phyloP scores from a whole-genome alignment of 2,113 vertebrate species.

The Holacanthus passer region DNA sequence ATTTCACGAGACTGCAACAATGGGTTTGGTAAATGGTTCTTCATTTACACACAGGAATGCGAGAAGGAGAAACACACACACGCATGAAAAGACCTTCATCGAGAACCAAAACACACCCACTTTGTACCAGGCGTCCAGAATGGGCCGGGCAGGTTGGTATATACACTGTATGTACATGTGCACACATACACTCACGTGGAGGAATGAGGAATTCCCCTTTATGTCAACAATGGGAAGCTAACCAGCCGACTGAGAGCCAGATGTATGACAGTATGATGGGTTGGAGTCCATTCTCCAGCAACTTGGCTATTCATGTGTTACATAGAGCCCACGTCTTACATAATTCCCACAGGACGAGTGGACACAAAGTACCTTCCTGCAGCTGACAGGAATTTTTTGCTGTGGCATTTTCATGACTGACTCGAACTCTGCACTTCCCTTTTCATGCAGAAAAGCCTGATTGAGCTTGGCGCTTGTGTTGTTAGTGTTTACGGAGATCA shows the following conservation, averaged over 20 bases:
- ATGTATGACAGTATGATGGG: conserved; percentile 24
- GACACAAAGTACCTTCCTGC: conserved; percentile 28
- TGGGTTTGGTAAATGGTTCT: not conserved
- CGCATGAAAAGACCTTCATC: not conserved
- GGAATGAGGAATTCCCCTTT: not conserved
- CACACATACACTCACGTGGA: conserved; percentile 11
- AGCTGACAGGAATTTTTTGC: conserved; percentile 20
- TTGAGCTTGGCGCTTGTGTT: not conserved
- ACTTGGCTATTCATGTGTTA: conserved; percentile 20
- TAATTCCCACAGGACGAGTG: conserved; percentile 41
- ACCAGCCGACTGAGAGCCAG: conserved; percentile 21
- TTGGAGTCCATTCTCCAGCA: conserved; percentile 12
- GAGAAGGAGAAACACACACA: not conserved
- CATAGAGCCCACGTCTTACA: conserved; percentile 35
- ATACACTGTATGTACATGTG: not conserved
- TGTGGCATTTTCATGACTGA: conserved; percentile 19
- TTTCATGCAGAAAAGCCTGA: not conserved
- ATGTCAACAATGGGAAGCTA: conserved; percentile 21
- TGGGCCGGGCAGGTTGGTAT: not conserved
- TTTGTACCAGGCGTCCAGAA: not conserved
- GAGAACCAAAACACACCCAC: not conserved
- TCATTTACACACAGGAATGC: not conserved
- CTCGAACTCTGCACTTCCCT: conserved; percentile 11
- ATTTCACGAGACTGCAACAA: conserved; percentile 39
- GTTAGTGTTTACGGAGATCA: not conserved